Base-by-base conservation (phyloP, 2,888 invertebrate species). In the Dryobotodes eremita region DNA sequence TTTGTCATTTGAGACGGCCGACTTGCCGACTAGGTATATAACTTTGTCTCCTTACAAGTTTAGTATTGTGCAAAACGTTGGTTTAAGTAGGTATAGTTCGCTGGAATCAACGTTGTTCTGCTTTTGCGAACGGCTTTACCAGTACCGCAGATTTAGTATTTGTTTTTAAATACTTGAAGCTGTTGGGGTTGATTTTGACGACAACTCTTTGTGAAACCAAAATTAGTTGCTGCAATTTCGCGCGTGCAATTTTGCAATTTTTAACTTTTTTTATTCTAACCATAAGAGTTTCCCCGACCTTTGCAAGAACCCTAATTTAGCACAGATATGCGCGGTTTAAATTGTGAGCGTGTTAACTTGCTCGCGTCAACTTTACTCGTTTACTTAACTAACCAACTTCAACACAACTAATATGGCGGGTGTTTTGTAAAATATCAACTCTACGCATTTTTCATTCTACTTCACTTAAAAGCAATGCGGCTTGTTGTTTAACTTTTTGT, bases 1-100 rank as follows among this genome's bases (percentile, higher is more conserved):
- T 91, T 91, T 89, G 93, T 92, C 91, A 93, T 92, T 92, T 91
- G 92, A 93, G 91, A 75, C 88, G 86, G 81, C 83, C 83, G 84
- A 88, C 82, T 90, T 89, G 80, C 82, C 81, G 80, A 86, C 81
- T 75, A 7, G 75, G 75, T 57, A 31, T 89, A 88, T 89, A 89
- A 88, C 84, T 90, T 90, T 77, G 78, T 84, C 80, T 80, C 75
- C 74, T 86, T 76, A 89, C 82, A 89, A 91, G 89, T 88, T 89
- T 84, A 75, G 80, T 84, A 83, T 84, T 86, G 85, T 86, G 79
- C 83, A 80, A 84, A 84, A 80, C 71, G 71, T 55, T 73, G 78
- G 71, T 87, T 86, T 85, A 55, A 69, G 50, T 85, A 55, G 53
- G 50, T 70, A 86, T 83, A 89, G 86, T 85, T 87, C 74, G 55